Evolutionary conservation across 1,140 invertebrate genomes (phyloP), one percentile per base, ranked within the genome.

Genomic region (Drosophila azteca): DNA sequence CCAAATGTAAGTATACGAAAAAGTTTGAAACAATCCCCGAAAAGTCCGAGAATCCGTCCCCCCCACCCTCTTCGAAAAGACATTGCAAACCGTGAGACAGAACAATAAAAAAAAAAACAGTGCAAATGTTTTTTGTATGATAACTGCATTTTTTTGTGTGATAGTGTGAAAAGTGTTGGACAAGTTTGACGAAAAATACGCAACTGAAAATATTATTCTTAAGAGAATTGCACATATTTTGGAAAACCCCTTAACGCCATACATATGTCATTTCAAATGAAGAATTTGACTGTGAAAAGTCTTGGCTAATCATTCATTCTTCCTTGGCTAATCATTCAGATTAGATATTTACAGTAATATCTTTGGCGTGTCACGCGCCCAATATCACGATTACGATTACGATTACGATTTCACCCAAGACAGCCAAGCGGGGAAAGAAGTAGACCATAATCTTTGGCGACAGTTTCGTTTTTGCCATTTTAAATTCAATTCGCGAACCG

Each of bases 1-100:
- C 81, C 79, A 90, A 91, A 91, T 69, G 90, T 91, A 91, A 91
- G 90, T 91, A 84, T 74, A 20, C 44, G 51, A 53, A 43, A 43
- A 63, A 57, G 29, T 35, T 26, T 50, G 51, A 51, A 13, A 61
- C 44, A 41, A 44, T 39, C 39, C 39, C 55, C 51, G 15, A 43
- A 48, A 50, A 62, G 39, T 26, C 9, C 7, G 48, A 29, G 51
- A 50, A 57, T 13, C 4, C 35, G 35, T 39, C 35, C 35, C 17
- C 17, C 35, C 11, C 35, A 39, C 35, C 35, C 35, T 11, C 29
- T 35, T 15, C 8, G 15, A 29, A 31, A 22, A 48, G 15, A 11
- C 24, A 45, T 59, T 20, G 22, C 11, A 67, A 61, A 44, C 39
- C 24, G 29, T 54, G 20, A 29, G 26, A 55, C 29, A 46, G 46